phyloP scores from a whole-genome alignment of 2,888 invertebrate species.

The Epirrhoe tristata region DNA sequence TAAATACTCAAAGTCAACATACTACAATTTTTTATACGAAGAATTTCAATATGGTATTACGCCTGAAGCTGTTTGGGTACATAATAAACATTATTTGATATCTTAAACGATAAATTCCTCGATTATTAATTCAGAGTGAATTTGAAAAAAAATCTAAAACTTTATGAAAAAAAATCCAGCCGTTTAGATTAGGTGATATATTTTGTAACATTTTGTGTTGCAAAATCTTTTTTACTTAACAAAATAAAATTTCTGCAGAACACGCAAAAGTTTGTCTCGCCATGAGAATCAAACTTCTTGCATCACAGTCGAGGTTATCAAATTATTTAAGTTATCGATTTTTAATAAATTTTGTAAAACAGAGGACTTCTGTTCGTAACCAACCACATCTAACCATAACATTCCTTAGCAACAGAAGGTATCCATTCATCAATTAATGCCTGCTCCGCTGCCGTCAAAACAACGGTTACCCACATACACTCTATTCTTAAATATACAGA shows the following conservation, averaged over 20 bases:
- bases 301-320: no score
- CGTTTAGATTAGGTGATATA: no score
- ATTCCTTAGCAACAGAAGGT: background rate
- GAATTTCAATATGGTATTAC: conserved; percentile 30
- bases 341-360: background rate
- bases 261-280: no score
- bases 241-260: no score
- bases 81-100: conserved; percentile 17
- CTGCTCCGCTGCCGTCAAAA: conserved; percentile 14
- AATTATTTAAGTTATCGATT: background rate
- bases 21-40: conserved; percentile 16
- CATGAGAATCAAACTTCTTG: no score
- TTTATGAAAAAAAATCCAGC: no score
- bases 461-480: conserved; percentile 14
- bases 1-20: conserved; percentile 18
- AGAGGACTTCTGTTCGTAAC: background rate
- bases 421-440: conserved; percentile 27
- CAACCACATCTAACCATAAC: conserved; percentile 2
- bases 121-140: no score
- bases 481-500: conserved; percentile 6
- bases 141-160: no score
- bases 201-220: no score
- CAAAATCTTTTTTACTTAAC: no score
- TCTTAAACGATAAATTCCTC: background rate
- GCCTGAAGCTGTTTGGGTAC: conserved; percentile 19